A percentile compares a stretch with the other conserved stretches of the same genome.
These are phyloP conservation scores for Brachyhypopomus occidentalis DNA, from an alignment of 2,113 vertebrate genomes.

Conservation along the genomic window DNA sequence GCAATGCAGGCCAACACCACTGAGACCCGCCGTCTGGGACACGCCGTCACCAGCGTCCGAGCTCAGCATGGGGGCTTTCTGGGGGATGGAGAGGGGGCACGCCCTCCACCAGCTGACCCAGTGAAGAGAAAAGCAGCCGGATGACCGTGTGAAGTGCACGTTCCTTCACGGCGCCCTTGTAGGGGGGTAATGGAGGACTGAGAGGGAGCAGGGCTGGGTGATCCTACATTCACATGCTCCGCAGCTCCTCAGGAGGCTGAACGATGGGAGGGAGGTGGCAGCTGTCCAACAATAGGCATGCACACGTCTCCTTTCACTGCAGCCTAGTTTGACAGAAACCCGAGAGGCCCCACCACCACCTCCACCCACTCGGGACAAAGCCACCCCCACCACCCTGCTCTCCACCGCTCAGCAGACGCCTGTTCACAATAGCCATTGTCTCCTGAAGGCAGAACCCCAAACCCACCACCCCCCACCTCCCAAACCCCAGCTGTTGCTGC, in stretches of 20 bases:
- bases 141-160: slow-evolving; percentile 60
- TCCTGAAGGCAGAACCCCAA: not conserved
- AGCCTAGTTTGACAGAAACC: slow-evolving; percentile 46
- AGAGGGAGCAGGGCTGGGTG: slow-evolving; percentile 36
- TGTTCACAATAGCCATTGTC: slow-evolving; percentile 56
- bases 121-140: slow-evolving; percentile 57
- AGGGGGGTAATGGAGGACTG: slow-evolving; percentile 44
- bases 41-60: slow-evolving; percentile 43
- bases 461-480: slow-evolving; percentile 26
- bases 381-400: slow-evolving; percentile 16
- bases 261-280: slow-evolving; percentile 39
- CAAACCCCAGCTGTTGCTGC: slow-evolving; percentile 52
- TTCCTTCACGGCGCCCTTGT: slow-evolving; percentile 63
- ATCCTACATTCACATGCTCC: slow-evolving; percentile 57
- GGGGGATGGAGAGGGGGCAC: not conserved
- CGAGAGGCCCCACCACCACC: slow-evolving; percentile 26
- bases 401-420: slow-evolving; percentile 19
- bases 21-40: slow-evolving; percentile 18
- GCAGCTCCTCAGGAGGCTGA: slow-evolving; percentile 49
- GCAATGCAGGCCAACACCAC: slow-evolving; percentile 11
- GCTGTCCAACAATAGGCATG: slow-evolving; percentile 55
- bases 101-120: slow-evolving; percentile 64
- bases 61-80: slow-evolving; percentile 12
- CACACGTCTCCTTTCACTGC: slow-evolving; percentile 55
- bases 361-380: slow-evolving; percentile 30